Percentiles rank a stretch among this genome's conserved stretches.
Evolutionary conservation across 2,888 invertebrate genomes (phyloP).

Genomic region (Troides helena): DNA sequence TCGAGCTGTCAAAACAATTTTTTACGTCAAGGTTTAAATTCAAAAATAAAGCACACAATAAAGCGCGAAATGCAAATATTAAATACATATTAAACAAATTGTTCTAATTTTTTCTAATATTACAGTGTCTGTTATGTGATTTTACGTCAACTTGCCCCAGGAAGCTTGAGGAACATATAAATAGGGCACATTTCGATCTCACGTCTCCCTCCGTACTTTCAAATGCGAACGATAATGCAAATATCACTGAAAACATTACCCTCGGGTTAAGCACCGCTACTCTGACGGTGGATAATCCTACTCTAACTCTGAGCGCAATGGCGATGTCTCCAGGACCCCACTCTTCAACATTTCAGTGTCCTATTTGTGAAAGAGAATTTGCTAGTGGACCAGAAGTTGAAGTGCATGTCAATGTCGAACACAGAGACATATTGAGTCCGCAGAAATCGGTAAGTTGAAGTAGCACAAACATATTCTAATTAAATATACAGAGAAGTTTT

Average conservation of each 20-base stretch:
- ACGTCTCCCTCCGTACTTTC: slow-evolving; percentile 85
- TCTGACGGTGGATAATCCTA: slow-evolving; percentile 52
- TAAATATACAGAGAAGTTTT: too few species aligned
- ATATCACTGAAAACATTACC: slow-evolving; percentile 54
- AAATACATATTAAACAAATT: too few species aligned
- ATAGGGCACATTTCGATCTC: slow-evolving; percentile 90
- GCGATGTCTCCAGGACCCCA: slow-evolving; percentile 72
- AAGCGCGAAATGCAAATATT: not conserved
- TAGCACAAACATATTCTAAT: too few species aligned
- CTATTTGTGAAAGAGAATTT: slow-evolving; percentile 87
- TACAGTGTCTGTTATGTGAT: slow-evolving; percentile 88
- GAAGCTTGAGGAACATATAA: slow-evolving; percentile 90
- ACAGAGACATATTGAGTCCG: slow-evolving; percentile 89
- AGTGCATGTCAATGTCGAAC: slow-evolving; percentile 91
- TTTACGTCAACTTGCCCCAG: slow-evolving; percentile 86
- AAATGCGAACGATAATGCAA: slow-evolving; percentile 59
- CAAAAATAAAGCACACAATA: not conserved
- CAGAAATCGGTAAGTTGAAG: slow-evolving; percentile 61
- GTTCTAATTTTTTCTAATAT: slow-evolving; percentile 33
- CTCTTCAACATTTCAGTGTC: slow-evolving; percentile 84
- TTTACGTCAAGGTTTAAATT: not conserved
- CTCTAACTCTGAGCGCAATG: slow-evolving; percentile 60
- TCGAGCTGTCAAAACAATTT: not conserved
- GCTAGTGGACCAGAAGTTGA: slow-evolving; percentile 88
- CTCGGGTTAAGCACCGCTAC: slow-evolving; percentile 58